Conservation (phyloP, 2,113 vertebrate species). For the Eupsittula cactorum region DNA sequence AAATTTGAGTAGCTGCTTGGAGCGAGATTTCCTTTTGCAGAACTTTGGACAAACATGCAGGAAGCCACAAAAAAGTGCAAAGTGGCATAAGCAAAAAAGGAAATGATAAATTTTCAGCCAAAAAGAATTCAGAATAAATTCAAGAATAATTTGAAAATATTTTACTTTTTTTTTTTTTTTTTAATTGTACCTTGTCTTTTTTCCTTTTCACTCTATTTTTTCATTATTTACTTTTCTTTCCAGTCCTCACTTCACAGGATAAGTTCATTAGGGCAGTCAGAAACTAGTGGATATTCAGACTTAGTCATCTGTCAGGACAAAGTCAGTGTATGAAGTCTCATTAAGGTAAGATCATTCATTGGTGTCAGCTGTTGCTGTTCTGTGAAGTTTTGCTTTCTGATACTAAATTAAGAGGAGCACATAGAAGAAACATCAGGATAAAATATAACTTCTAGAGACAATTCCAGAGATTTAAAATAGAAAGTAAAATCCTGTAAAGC, state of each 20-base stretch:
- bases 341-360: background rate
- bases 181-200: background rate
- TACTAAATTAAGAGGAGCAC: background rate
- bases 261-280: background rate
- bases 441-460: background rate
- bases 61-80: background rate
- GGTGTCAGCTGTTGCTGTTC: background rate
- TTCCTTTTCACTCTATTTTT: background rate
- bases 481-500: background rate
- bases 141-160: background rate
- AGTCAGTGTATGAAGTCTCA: background rate
- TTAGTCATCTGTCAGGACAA: background rate
- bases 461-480: background rate
- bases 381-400: background rate
- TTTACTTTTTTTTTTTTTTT: background rate
- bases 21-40: background rate
- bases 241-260: background rate
- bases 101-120: background rate
- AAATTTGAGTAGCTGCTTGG: background rate
- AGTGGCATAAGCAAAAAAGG: background rate
- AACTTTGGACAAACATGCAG: background rate
- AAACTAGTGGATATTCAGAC: background rate
- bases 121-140: background rate
- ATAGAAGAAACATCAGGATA: background rate
- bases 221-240: background rate